Evolutionary conservation across 2,113 vertebrate species (phyloP).

Genomic region (Anolis carolinensis): DNA sequence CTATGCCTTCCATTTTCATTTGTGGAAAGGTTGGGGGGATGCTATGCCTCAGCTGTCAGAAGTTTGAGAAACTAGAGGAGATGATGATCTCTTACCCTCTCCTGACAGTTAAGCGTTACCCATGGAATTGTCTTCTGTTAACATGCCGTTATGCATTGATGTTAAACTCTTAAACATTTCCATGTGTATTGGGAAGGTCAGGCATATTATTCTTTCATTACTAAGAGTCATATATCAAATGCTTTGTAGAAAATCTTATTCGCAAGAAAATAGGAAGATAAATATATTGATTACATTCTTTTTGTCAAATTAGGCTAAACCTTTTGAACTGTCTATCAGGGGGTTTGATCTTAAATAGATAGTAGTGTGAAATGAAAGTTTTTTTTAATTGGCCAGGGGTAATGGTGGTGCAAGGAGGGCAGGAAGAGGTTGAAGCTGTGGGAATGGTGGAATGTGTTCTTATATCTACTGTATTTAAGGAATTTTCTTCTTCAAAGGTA

Average conservation of each 20-base stretch:
- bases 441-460: conserved; percentile 20
- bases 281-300: conserved; percentile 61
- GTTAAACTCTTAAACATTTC: conserved; percentile 71
- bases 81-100: conserved; percentile 55
- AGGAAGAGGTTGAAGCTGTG: conserved; percentile 7
- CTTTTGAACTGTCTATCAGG: conserved; percentile 17
- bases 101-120: conserved; percentile 52
- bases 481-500: conserved; percentile 22
- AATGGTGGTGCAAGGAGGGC: accelerated
- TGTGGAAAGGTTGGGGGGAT: background rate
- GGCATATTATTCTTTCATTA: conserved; percentile 68
- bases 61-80: conserved; percentile 30
- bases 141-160: conserved; percentile 61
- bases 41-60: conserved; percentile 35
- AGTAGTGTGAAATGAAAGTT: background rate
- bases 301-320: conserved; percentile 46
- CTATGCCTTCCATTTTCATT: background rate
- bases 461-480: conserved; percentile 16
- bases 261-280: conserved; percentile 57
- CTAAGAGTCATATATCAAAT: conserved; percentile 58
- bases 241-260: conserved; percentile 50
- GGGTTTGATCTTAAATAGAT: conserved; percentile 38
- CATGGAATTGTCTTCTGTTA: conserved; percentile 61
- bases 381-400: conserved; percentile 9
- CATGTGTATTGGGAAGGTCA: conserved; percentile 69